A percentile compares a stretch with the other conserved stretches of the same genome.
Evolutionary conservation across 2,113 vertebrate species (phyloP).

Genomic region (Platanista minor): DNA sequence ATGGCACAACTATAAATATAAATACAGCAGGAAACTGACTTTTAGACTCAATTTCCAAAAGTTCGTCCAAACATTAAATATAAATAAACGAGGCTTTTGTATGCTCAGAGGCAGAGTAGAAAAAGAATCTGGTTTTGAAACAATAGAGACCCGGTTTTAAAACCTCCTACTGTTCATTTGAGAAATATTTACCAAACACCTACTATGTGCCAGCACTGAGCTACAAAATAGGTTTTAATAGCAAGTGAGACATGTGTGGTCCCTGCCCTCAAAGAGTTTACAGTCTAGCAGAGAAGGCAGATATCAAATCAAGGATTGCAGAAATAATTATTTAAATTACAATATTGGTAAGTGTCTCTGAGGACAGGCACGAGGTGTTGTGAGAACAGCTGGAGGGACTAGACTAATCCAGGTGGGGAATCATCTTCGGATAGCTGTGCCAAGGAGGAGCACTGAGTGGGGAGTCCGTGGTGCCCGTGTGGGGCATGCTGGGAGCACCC

Average conservation of each 20-base stretch:
- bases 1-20: background rate
- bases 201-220: background rate
- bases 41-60: background rate
- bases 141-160: background rate
- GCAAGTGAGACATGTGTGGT: background rate
- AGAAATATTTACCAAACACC: background rate
- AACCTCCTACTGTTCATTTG: background rate
- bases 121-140: background rate
- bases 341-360: background rate
- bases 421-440: accelerated
- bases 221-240: background rate
- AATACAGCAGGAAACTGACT: background rate
- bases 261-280: background rate
- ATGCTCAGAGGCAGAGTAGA: background rate
- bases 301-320: background rate
- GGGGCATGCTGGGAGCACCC: too few species aligned
- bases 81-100: background rate
- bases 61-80: background rate
- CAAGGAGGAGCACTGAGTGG: background rate
- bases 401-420: background rate
- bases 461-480: too few species aligned
- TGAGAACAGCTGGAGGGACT: background rate
- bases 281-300: background rate
- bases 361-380: background rate
- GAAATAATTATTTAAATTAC: background rate